Conservation (phyloP, 2,888 invertebrate species). For the Morpho deidamia region DNA sequence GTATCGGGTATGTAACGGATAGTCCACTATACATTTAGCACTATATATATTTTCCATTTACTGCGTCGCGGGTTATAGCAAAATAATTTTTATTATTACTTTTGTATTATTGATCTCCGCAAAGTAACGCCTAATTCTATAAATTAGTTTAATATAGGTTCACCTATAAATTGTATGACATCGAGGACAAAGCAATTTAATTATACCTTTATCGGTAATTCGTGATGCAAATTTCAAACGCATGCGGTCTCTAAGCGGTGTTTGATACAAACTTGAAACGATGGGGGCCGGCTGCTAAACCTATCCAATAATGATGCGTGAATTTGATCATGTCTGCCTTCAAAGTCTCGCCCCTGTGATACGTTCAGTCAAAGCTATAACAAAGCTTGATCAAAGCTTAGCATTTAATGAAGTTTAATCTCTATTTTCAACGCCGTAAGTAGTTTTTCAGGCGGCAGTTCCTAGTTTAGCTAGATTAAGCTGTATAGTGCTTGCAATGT, state of each 20-base stretch:
- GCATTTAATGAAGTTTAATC: conserved; percentile 5
- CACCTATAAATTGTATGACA: no score
- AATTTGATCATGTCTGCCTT: conserved; percentile 10
- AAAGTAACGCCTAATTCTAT: no score
- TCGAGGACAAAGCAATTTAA: neutral
- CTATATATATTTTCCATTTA: no score
- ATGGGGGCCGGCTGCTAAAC: conserved; percentile 8
- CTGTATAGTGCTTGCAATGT: conserved; percentile 1
- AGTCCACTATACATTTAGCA: no score
- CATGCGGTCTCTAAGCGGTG: conserved; percentile 4
- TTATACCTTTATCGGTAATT: neutral
- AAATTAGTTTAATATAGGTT: no score
- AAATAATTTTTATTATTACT: no score
- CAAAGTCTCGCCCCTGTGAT: neutral
- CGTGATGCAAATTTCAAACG: conserved; percentile 9
- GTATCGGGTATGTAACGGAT: no score
- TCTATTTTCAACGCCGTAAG: conserved; percentile 12
- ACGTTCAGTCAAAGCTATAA: neutral
- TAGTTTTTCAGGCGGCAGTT: neutral
- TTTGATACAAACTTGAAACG: conserved; percentile 10
- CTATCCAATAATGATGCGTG: conserved; percentile 19
- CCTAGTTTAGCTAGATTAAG: neutral
- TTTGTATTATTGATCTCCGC: no score
- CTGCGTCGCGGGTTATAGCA: no score
- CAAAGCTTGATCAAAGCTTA: neutral